phyloP scores from a whole-genome alignment of 2,797 vertebrate genomes.

The Tympanoctomys barrerae region DNA sequence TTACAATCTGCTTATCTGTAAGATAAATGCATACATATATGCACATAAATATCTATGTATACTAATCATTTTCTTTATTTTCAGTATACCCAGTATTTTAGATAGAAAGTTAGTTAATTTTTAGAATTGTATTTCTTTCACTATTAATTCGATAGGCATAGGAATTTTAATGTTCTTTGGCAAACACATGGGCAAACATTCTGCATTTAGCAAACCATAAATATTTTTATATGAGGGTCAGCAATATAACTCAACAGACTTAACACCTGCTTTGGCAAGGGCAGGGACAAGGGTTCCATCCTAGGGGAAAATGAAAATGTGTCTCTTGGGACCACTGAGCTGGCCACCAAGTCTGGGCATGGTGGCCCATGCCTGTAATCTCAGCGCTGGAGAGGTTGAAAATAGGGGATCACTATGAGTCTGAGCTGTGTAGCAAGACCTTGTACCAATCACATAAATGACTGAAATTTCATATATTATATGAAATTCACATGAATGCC shows the following conservation, averaged over 20 bases:
- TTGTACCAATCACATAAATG: too few species aligned
- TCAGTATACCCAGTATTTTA: background rate
- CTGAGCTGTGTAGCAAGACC: too few species aligned
- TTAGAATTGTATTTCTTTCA: conserved; percentile 16
- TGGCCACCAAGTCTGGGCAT: too few species aligned
- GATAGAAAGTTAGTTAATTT: background rate
- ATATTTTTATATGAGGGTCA: background rate
- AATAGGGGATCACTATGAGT: too few species aligned
- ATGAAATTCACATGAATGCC: fast-evolving
- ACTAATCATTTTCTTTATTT: background rate
- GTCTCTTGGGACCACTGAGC: too few species aligned
- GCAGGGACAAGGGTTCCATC: too few species aligned
- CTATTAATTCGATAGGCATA: background rate
- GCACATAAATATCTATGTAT: background rate
- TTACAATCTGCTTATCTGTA: background rate
- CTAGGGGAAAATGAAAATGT: too few species aligned
- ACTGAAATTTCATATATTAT: too few species aligned
- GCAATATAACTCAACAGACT: too few species aligned
- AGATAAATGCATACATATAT: background rate
- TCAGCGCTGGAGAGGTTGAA: too few species aligned
- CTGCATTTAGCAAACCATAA: background rate
- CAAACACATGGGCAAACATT: background rate
- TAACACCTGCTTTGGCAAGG: too few species aligned
- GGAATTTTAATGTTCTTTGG: background rate
- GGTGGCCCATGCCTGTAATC: too few species aligned